A percentile compares a stretch with the other conserved stretches of the same genome.
phyloP scores from a whole-genome alignment of 1,140 invertebrate genomes.

The Metopolophium dirhodum region DNA sequence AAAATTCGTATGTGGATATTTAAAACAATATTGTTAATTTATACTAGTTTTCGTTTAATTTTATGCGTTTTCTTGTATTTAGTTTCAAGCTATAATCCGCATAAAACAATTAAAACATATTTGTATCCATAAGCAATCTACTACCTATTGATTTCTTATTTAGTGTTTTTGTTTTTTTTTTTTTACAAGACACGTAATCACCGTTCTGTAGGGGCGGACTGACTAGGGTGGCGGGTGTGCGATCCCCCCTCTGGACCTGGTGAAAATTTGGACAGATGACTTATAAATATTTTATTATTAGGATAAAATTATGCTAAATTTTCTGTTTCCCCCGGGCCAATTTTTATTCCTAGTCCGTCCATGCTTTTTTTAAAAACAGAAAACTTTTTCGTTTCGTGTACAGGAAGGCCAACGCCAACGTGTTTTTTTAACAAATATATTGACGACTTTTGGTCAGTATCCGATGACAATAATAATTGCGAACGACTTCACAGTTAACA shows the following conservation, averaged over 20 bases:
- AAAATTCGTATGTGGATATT: neutral
- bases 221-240: no score
- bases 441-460: neutral
- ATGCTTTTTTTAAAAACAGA: neutral
- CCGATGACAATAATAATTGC: neutral
- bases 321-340: no score
- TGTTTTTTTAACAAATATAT: neutral
- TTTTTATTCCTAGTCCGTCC: no score
- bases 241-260: no score
- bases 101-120: neutral
- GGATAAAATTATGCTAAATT: no score
- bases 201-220: no score
- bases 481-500: neutral
- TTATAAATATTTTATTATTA: no score
- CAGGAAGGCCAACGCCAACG: fast-evolving
- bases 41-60: neutral
- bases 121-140: neutral
- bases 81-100: neutral
- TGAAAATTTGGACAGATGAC: no score
- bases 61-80: neutral
- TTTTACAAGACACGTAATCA: neutral
- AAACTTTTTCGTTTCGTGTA: neutral
- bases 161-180: neutral
- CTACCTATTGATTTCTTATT: neutral
- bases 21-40: neutral